phyloP scores from a whole-genome alignment of 2,113 vertebrate species.

The Cochlearius cochlearius region DNA sequence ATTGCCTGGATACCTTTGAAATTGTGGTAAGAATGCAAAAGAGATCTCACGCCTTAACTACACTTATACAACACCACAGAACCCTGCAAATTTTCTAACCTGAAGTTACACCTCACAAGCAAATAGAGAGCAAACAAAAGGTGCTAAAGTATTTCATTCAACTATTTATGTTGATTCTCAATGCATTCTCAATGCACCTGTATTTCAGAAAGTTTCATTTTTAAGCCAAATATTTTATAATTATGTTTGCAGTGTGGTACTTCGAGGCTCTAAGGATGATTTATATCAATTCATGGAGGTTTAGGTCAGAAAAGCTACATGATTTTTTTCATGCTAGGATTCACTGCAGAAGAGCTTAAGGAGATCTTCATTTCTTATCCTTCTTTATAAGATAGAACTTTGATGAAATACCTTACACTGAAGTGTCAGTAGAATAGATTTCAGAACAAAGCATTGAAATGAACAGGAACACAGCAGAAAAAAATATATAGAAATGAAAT shows the following conservation, averaged over 20 bases:
- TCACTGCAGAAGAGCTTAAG: not conserved
- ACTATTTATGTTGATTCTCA: not conserved
- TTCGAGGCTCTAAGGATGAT: not conserved
- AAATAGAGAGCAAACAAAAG: not conserved
- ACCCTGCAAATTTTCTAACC: not conserved
- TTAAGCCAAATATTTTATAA: not conserved
- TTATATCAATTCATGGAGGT: not conserved
- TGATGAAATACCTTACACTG: not conserved
- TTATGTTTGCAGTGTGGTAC: not conserved
- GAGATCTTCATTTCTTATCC: not conserved
- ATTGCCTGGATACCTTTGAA: not conserved
- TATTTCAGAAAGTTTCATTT: not conserved
- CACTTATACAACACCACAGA: not conserved
- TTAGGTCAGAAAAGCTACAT: not conserved
- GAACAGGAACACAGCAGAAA: not conserved
- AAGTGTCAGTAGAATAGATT: not conserved
- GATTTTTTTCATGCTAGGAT: not conserved
- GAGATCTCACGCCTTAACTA: not conserved
- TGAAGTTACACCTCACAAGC: not conserved
- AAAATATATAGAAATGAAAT: not conserved
- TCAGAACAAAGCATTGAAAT: not conserved
- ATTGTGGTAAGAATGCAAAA: not conserved
- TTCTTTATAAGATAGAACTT: not conserved
- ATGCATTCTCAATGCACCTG: not conserved
- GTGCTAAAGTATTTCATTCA: not conserved